Evolutionary conservation across 2,797 vertebrate species (phyloP).

Genomic region (Hipposideros larvatus): DNA sequence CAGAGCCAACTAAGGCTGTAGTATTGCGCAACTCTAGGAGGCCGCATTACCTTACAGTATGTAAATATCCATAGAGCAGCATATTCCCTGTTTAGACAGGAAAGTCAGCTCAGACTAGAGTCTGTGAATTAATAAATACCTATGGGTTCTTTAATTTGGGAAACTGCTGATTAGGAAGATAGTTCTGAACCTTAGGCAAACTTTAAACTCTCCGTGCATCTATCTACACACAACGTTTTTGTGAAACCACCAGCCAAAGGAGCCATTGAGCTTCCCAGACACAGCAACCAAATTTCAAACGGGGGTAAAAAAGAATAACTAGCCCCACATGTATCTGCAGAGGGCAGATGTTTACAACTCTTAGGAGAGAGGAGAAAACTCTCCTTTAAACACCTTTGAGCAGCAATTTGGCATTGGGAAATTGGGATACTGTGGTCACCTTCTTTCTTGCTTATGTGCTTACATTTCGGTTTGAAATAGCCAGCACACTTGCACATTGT

Average conservation of each 20-base stretch:
- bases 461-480: background rate
- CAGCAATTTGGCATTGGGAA: background rate
- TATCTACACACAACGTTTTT: background rate
- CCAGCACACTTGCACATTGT: background rate
- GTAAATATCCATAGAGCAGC: background rate
- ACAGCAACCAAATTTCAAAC: background rate
- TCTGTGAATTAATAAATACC: constrained; percentile 22
- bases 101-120: background rate
- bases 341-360: background rate
- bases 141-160: background rate
- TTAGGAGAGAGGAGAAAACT: background rate
- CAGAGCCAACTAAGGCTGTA: background rate
- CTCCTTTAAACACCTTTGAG: background rate
- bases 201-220: background rate
- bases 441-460: background rate
- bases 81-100: background rate
- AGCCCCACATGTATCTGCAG: background rate
- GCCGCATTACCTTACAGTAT: background rate
- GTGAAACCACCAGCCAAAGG: background rate
- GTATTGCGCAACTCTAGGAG: background rate
- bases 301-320: background rate
- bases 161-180: background rate
- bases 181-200: background rate
- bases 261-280: background rate
- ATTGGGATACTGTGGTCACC: background rate